Evolutionary conservation across 2,888 invertebrate species (phyloP).

Genomic region (Eudasyphora cyanicolor): DNA sequence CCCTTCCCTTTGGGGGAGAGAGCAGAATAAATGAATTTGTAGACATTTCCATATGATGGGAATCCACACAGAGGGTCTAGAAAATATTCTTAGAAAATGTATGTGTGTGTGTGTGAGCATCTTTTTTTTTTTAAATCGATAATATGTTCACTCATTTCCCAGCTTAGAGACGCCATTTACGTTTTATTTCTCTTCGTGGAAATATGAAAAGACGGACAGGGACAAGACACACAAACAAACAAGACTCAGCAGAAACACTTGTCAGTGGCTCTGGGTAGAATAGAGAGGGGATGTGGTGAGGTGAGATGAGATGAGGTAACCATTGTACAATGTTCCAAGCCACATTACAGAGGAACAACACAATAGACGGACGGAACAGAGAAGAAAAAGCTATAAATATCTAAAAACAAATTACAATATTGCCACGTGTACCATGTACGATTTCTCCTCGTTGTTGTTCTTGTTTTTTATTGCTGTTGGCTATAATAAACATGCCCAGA

Average conservation of each 20-base stretch:
- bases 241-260: not conserved
- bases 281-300: too few relatives aligned
- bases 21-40: too few relatives aligned
- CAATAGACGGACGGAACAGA: not conserved
- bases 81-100: not conserved
- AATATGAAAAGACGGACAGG: not conserved
- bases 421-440: not conserved
- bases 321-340: not conserved
- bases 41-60: too few relatives aligned
- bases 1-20: too few relatives aligned
- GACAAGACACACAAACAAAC: not conserved
- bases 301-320: too few relatives aligned
- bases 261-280: not conserved
- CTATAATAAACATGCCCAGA: not conserved
- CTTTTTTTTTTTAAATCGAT: conserved; percentile 1
- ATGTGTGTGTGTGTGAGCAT: not conserved
- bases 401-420: not conserved
- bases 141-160: not conserved
- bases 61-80: too few relatives aligned
- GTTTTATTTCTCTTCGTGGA: not conserved
- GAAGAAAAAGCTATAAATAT: not conserved
- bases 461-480: not conserved
- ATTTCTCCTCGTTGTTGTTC: too few relatives aligned
- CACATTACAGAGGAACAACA: not conserved
- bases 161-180: conserved; percentile 9